Evolutionary conservation across 1,140 invertebrate species (phyloP).

Genomic region (Telenomus remus): DNA sequence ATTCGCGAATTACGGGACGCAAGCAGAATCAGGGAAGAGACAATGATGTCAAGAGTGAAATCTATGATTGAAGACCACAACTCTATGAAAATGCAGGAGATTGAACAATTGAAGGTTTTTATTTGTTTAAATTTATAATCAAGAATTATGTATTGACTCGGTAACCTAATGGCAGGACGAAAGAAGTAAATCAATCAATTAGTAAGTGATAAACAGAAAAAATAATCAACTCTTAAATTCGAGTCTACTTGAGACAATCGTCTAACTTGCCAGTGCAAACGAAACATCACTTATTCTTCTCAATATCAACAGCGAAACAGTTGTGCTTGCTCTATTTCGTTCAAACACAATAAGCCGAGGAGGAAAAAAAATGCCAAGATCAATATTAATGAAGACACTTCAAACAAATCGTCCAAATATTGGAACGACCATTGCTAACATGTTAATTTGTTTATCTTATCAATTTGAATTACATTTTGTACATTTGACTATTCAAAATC

Average conservation of each 20-base stretch:
- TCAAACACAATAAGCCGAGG: conserved; percentile 24
- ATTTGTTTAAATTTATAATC: not conserved
- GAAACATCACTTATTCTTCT: too few species aligned
- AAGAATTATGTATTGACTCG: too few species aligned
- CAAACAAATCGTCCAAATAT: conserved; percentile 41
- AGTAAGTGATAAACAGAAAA: too few species aligned
- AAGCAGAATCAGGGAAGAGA: conserved; percentile 82
- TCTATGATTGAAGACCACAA: conserved; percentile 78
- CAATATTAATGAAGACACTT: conserved; percentile 35
- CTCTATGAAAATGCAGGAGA: conserved; percentile 60
- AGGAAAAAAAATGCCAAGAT: conserved; percentile 20
- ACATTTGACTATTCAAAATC: conserved; percentile 34
- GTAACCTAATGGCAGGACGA: too few species aligned
- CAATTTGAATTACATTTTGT: conserved; percentile 41
- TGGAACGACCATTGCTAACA: conserved; percentile 39
- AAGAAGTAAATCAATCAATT: not conserved
- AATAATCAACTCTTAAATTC: too few species aligned
- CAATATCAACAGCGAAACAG: too few species aligned
- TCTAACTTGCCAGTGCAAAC: too few species aligned
- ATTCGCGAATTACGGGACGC: conserved; percentile 85
- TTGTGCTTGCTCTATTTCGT: conserved; percentile 5
- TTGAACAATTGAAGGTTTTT: conserved; percentile 66
- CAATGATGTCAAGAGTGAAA: conserved; percentile 78
- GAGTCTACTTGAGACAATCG: too few species aligned
- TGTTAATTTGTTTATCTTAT: conserved; percentile 56